Evolutionary conservation across 2,888 invertebrate species (phyloP), one percentile per base, ranked within the genome.

Genomic region (Spodoptera exigua): DNA sequence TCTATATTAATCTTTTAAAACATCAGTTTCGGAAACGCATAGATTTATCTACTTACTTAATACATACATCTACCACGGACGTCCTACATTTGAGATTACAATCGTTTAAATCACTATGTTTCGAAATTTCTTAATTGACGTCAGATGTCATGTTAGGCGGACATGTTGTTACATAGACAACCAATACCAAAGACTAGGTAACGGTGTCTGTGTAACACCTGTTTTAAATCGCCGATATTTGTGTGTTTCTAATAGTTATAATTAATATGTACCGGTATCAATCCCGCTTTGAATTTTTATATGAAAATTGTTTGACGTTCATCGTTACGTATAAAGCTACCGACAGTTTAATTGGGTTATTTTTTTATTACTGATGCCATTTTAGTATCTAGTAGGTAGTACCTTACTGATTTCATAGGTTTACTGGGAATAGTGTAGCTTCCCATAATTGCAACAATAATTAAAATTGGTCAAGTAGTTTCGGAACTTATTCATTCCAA

Each of bases 101-200:
- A 71, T 67, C 52, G 27, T 48, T 60, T 27, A 41, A 57, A 62
- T 55, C 53, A 60, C 36, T 48, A 56, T 58, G 48, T 63, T 47
- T 41, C 54, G 48, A 58, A 46, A 49, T 62, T 69, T 69, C 52
- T 48, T 60, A 68, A 74, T 64, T 52, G 59, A 41, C 51, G 40
- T 55, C 63, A 56, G 17, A 40, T 61, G 64, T 64, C 64, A 64
- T 55, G 32, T 64, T 61, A 54, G 62, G 70, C 55, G 58, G 68
- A 56, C 63, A 62, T 58, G 62, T 60, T 70, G 68, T 77, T 72
- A 74, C 45, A 64, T 76, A 74, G 66, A 56, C 58, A 58, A 68
- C 11, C 9, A 56, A 69, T 57, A 68, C 11, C 9, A 56, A 69
- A 48, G 21, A 45, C 32, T 55, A 41, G 44, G 12, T 61, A 69